Conservation (phyloP, 2,113 vertebrate genomes). For the Marcusenius ussheri region DNA sequence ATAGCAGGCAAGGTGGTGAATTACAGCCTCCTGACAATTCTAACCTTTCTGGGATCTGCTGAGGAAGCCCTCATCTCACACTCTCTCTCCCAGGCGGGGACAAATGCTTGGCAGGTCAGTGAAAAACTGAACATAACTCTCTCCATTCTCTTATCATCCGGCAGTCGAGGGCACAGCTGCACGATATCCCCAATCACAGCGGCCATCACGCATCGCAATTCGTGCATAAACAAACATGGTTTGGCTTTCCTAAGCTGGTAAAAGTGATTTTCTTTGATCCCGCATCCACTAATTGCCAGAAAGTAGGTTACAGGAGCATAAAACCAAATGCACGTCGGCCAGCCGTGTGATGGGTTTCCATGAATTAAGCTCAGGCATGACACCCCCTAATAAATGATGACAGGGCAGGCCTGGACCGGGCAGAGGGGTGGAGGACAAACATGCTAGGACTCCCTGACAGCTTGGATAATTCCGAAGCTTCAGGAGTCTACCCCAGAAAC, state of each 20-base stretch:
- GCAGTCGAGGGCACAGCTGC: background rate
- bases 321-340: background rate
- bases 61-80: slow-evolving; percentile 8
- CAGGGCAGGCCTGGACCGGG: background rate
- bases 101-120: background rate
- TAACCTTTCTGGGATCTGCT: slow-evolving; percentile 8
- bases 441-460: background rate
- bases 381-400: background rate
- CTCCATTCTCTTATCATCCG: background rate
- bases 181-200: background rate
- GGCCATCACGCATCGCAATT: background rate
- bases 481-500: background rate
- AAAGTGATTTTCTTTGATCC: background rate
- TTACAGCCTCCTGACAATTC: slow-evolving; percentile 7
- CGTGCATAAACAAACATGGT: background rate
- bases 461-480: background rate
- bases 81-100: background rate
- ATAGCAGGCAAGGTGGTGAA: background rate
- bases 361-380: background rate
- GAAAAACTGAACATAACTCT: background rate
- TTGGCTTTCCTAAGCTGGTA: background rate
- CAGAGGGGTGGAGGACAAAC: background rate
- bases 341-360: too few relatives aligned
- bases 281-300: background rate
- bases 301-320: background rate